phyloP scores from a whole-genome alignment of 1,140 invertebrate species.

The Sminthurides bifidus region DNA sequence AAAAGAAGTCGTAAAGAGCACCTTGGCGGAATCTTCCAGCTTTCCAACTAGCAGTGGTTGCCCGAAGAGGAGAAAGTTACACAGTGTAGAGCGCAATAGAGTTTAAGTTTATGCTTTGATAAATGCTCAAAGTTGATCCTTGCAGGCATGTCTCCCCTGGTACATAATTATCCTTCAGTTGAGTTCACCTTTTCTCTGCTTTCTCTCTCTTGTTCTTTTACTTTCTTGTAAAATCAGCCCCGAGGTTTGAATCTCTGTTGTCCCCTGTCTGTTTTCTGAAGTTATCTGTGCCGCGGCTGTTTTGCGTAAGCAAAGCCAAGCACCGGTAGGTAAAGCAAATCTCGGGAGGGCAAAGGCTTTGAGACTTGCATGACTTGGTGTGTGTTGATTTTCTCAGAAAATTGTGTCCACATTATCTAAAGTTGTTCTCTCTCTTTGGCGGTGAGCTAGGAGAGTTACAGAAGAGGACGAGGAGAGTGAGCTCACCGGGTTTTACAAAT shows the following conservation, averaged over 20 bases:
- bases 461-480: constrained; percentile 2
- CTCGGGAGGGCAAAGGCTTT: not conserved
- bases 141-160: constrained; percentile 22
- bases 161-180: constrained; percentile 28
- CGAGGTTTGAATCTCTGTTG: not conserved
- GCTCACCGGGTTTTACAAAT: not conserved
- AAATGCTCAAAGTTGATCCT: constrained; percentile 33
- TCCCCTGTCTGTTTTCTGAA: not conserved
- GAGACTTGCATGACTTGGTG: too few relatives aligned
- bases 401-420: too few relatives aligned
- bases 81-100: constrained; percentile 9
- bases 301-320: not conserved
- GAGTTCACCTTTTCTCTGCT: constrained; percentile 24
- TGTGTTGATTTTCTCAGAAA: not conserved
- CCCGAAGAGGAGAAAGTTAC: constrained; percentile 8
- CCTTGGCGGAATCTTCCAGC: too few relatives aligned
- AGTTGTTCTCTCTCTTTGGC: constrained; percentile 2
- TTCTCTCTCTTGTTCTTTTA: not conserved
- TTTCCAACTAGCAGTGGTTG: not conserved
- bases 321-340: not conserved
- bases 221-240: not conserved
- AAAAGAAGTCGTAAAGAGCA: too few relatives aligned
- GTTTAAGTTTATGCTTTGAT: constrained; percentile 30
- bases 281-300: too few relatives aligned
- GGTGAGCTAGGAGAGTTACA: constrained; percentile 6